These are phyloP conservation scores for Orthonevra nobilis DNA, from an alignment of 2,888 invertebrate species.

Conservation along the genomic window DNA sequence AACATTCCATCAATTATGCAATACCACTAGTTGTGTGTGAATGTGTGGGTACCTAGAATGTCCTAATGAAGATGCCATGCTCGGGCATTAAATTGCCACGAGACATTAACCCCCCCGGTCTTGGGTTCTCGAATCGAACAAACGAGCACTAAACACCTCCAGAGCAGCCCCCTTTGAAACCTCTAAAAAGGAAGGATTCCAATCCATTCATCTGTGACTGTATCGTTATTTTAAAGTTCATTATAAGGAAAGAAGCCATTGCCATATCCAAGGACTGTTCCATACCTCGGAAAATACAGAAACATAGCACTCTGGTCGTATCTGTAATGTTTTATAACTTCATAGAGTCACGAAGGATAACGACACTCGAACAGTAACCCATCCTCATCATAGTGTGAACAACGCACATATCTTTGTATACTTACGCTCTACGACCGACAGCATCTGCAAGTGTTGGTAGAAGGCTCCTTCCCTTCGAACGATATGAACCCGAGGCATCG, in stretches of 20 bases:
- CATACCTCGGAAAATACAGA: conserved; percentile 9
- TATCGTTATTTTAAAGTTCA: conserved; percentile 56
- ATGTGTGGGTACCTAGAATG: not conserved
- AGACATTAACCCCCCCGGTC: conserved; percentile 60
- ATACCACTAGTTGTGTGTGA: not conserved
- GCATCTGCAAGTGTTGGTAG: conserved; percentile 54
- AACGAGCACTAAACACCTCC: conserved; percentile 31
- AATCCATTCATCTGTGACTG: conserved; percentile 59
- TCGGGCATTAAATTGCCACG: conserved; percentile 44
- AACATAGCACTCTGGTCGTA: conserved; percentile 20
- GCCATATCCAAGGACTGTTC: conserved; percentile 26
- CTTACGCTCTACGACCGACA: conserved; percentile 2
- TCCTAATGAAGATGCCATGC: conserved; percentile 49
- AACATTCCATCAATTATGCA: conserved; percentile 58
- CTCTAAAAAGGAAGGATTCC: conserved; percentile 29
- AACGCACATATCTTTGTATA: too few relatives aligned
- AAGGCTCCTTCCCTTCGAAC: conserved; percentile 16
- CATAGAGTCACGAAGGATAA: conserved; percentile 52
- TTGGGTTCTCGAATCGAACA: conserved; percentile 21
- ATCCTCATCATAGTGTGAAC: not conserved
- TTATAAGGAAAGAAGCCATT: conserved; percentile 36
- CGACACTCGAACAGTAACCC: conserved; percentile 21
- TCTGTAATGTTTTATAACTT: conserved; percentile 26
- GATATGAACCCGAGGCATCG: conserved; percentile 8
- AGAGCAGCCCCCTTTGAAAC: not conserved